Conservation (phyloP, 2,113 vertebrate species). For the Brienomyrus longianalis region DNA sequence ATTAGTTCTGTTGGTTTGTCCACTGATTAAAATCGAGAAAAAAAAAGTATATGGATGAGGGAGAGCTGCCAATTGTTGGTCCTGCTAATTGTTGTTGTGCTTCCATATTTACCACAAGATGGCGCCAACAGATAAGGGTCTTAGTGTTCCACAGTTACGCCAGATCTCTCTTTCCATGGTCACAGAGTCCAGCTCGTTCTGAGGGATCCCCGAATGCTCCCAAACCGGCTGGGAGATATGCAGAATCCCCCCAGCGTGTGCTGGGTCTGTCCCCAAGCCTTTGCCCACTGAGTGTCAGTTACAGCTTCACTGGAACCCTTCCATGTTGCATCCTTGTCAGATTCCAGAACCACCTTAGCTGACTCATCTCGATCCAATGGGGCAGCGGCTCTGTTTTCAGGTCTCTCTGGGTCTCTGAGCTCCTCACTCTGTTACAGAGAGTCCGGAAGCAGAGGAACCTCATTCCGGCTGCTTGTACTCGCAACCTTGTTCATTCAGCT, state of each 20-base stretch:
- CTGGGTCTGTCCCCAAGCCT: not conserved
- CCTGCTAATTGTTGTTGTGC: not conserved
- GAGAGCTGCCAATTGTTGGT: not conserved
- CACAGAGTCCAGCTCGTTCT: not conserved
- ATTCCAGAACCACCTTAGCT: not conserved
- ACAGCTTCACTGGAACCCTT: not conserved
- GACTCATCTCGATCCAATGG: not conserved
- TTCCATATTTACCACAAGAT: constrained; percentile 44
- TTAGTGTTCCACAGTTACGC: not conserved
- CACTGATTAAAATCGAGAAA: not conserved
- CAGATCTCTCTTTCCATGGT: not conserved
- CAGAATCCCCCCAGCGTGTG: not conserved
- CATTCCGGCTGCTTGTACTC: not conserved
- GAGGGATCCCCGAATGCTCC: not conserved
- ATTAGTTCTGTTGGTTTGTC: not conserved
- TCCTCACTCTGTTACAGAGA: not conserved
- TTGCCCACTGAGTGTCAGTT: not conserved
- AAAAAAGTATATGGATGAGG: not conserved
- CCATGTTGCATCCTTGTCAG: not conserved
- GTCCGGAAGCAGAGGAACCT: not conserved
- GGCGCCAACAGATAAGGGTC: constrained; percentile 30
- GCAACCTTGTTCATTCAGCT: not conserved
- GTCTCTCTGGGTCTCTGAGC: not conserved
- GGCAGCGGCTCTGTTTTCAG: not conserved
- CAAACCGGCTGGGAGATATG: not conserved